phyloP scores from a whole-genome alignment of 2,888 invertebrate genomes.

The Pterostichus madidus region DNA sequence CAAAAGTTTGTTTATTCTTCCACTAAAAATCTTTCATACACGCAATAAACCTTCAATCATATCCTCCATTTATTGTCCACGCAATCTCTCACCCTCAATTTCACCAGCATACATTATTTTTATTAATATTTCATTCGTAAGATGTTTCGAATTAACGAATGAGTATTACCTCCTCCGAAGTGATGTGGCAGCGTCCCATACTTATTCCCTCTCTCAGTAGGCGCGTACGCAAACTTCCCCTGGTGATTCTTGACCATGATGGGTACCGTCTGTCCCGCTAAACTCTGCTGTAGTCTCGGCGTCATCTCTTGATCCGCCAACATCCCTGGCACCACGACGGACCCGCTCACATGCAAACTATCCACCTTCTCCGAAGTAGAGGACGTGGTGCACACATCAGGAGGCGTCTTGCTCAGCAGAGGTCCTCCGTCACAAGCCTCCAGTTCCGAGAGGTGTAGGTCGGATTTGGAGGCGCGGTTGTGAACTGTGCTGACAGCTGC shows the following conservation, averaged over 20 bases:
- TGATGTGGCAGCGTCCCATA: conserved; percentile 68
- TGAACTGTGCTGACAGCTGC: conserved; percentile 67
- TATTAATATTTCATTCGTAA: too few species aligned
- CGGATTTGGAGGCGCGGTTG: conserved; percentile 66
- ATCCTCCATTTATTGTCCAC: too few species aligned
- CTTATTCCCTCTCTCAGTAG: conserved; percentile 70
- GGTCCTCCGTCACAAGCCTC: conserved; percentile 75
- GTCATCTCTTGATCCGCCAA: conserved; percentile 61
- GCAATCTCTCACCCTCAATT: too few species aligned
- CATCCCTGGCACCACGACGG: conserved; percentile 70
- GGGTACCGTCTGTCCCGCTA: conserved; percentile 77
- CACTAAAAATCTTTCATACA: too few species aligned
- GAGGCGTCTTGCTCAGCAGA: conserved; percentile 77
- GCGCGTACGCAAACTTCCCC: conserved; percentile 69
- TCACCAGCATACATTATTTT: too few species aligned
- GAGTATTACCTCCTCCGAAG: conserved; percentile 50
- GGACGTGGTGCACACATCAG: conserved; percentile 75
- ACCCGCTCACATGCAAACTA: conserved; percentile 66
- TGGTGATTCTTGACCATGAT: conserved; percentile 76
- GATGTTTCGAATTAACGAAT: too few species aligned
- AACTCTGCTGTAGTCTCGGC: conserved; percentile 68
- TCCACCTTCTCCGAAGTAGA: conserved; percentile 60
- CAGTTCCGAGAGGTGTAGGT: conserved; percentile 71
- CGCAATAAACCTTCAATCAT: too few species aligned
- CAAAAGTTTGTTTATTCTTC: too few species aligned